Evolutionary conservation across 2,888 invertebrate genomes (phyloP).

Genomic region (Apamea epomidion): DNA sequence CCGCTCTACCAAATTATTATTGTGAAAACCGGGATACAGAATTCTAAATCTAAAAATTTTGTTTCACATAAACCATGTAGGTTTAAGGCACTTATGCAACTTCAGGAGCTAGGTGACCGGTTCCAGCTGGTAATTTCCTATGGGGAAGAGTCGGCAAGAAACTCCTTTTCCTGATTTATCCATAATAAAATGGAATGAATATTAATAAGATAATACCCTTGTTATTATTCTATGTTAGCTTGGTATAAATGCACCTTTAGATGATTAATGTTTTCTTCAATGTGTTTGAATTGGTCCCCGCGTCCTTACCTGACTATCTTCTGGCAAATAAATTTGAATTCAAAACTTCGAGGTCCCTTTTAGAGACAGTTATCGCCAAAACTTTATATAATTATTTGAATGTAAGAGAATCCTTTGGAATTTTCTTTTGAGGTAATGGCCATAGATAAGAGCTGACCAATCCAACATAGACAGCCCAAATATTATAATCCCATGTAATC

Average conservation of each 20-base stretch:
- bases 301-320: background rate
- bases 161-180: background rate
- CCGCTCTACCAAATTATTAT: background rate
- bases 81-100: too few species aligned
- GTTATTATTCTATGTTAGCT: background rate
- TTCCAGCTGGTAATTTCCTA: too few species aligned
- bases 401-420: background rate
- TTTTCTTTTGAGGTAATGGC: background rate
- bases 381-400: background rate
- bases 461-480: background rate
- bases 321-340: background rate
- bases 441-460: background rate
- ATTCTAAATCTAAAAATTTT: too few species aligned
- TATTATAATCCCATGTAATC: background rate
- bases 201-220: background rate
- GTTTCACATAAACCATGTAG: too few species aligned
- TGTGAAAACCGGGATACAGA: background rate
- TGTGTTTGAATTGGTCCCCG: background rate
- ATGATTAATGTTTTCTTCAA: background rate
- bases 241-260: background rate
- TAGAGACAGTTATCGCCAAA: background rate
- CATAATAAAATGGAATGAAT: background rate
- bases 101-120: too few species aligned
- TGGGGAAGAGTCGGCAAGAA: too few species aligned
- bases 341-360: background rate